Evolutionary conservation across 2,797 vertebrate genomes (phyloP).

Genomic region (Psittacula derbiana): DNA sequence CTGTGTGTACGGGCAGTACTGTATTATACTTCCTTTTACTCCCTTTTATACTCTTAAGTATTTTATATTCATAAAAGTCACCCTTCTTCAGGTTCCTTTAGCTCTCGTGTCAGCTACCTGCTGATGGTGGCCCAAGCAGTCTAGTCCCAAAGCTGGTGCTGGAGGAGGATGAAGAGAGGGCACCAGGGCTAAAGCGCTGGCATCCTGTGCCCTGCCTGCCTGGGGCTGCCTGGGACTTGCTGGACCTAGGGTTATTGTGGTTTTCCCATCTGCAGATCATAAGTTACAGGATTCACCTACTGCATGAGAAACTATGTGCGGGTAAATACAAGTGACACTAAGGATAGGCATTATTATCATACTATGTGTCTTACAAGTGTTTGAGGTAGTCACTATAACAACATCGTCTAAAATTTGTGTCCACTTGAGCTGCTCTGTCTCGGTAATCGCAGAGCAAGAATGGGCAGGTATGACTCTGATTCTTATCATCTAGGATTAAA

Average conservation of each 20-base stretch:
- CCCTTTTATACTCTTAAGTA: not conserved
- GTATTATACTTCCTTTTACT: not conserved
- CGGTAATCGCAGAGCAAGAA: conserved; percentile 69
- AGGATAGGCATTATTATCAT: not conserved
- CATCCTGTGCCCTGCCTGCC: not conserved
- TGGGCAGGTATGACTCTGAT: conserved; percentile 62
- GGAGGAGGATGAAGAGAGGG: not conserved
- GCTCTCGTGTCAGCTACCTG: not conserved
- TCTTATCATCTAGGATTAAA: conserved; percentile 65
- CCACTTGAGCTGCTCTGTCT: conserved; percentile 58
- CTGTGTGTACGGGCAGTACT: not conserved
- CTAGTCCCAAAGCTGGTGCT: not conserved
- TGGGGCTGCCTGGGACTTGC: not conserved
- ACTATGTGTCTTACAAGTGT: conserved; percentile 2
- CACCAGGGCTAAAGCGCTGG: not conserved
- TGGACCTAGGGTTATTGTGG: not conserved
- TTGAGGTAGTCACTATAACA: conserved; percentile 24
- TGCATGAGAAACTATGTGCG: not conserved
- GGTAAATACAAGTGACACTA: not conserved
- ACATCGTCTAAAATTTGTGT: conserved; percentile 58
- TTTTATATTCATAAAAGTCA: not conserved
- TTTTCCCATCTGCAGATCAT: not conserved
- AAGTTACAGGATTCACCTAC: not conserved
- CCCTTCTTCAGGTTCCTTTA: not conserved
- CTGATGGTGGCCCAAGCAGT: not conserved